Evolutionary conservation across 2,888 invertebrate genomes (phyloP).

Genomic region (Cerastoderma edule): DNA sequence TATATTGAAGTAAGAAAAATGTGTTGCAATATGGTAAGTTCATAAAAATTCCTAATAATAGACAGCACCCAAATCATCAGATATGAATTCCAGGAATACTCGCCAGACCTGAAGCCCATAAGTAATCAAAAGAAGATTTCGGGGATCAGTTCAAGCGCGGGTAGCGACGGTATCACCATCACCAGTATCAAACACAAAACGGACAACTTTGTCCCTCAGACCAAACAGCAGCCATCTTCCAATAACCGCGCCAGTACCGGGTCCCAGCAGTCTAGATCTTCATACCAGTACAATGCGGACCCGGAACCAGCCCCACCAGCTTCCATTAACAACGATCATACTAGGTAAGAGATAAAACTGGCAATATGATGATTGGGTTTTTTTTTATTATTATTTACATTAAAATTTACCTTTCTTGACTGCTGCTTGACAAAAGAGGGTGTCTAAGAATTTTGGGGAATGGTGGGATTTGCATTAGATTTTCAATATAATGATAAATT

Average conservation of each 20-base stretch:
- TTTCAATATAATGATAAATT: too few relatives aligned
- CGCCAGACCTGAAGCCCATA: constrained; percentile 83
- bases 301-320: constrained; percentile 22
- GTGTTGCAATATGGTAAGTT: too few relatives aligned
- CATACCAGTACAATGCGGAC: constrained; percentile 35
- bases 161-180: constrained; percentile 80
- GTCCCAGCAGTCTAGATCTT: constrained; percentile 39
- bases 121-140: constrained; percentile 79
- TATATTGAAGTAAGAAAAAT: too few relatives aligned
- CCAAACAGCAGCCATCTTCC: constrained; percentile 10
- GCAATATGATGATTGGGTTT: too few relatives aligned
- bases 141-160: constrained; percentile 57
- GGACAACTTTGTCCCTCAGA: constrained; percentile 53
- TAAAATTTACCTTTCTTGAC: too few relatives aligned
- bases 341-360: constrained; percentile 10
- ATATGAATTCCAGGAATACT: constrained; percentile 84
- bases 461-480: too few relatives aligned
- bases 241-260: constrained; percentile 21
- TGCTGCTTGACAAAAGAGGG: too few relatives aligned
- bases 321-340: constrained; percentile 19
- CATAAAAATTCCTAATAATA: too few relatives aligned
- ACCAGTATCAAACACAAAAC: constrained; percentile 81
- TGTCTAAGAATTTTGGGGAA: too few relatives aligned
- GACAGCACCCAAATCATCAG: too few relatives aligned
- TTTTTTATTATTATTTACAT: too few relatives aligned